These are phyloP conservation scores for Drosophila fuyamai DNA, from an alignment of 1,140 invertebrate genomes.

Conservation along the genomic window DNA sequence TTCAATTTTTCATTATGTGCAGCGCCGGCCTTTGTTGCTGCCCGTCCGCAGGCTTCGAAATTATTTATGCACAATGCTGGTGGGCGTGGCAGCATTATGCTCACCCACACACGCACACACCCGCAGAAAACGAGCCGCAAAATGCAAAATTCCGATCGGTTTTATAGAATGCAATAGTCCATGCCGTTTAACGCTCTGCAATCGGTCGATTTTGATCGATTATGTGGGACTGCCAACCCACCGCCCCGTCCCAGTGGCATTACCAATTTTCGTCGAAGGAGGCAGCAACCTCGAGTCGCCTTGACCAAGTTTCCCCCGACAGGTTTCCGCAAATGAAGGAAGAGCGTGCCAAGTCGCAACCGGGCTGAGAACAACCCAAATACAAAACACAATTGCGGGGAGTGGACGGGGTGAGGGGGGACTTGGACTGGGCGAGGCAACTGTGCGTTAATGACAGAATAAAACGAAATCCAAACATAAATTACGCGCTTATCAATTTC, in stretches of 20 bases:
- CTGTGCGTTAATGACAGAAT: constrained; percentile 81
- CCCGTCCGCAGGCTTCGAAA: constrained; percentile 39
- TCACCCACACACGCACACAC: background rate
- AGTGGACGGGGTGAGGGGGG: background rate
- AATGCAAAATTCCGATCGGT: constrained; percentile 49
- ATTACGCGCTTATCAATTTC: constrained; percentile 84
- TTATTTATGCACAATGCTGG: constrained; percentile 79
- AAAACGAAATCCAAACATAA: constrained; percentile 84
- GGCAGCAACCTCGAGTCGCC: constrained; percentile 14
- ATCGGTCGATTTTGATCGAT: constrained; percentile 64
- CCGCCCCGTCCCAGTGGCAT: background rate
- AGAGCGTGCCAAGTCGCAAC: constrained; percentile 17
- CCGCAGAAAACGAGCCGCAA: constrained; percentile 22
- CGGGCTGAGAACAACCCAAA: constrained; percentile 38
- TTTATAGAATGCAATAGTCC: constrained; percentile 31
- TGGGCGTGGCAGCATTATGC: constrained; percentile 10
- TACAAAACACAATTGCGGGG: constrained; percentile 10
- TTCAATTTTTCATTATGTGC: constrained; percentile 80
- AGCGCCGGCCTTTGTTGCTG: constrained; percentile 50
- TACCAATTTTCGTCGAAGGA: background rate
- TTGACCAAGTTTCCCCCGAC: constrained; percentile 45
- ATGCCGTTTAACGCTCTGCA: constrained; percentile 45
- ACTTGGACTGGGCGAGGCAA: constrained; percentile 50
- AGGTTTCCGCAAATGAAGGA: constrained; percentile 29
- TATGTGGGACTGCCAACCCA: constrained; percentile 11